Percentiles rank a stretch among this genome's conserved stretches.
phyloP scores from a whole-genome alignment of 1,140 invertebrate genomes.

The Hirudo medicinalis region DNA sequence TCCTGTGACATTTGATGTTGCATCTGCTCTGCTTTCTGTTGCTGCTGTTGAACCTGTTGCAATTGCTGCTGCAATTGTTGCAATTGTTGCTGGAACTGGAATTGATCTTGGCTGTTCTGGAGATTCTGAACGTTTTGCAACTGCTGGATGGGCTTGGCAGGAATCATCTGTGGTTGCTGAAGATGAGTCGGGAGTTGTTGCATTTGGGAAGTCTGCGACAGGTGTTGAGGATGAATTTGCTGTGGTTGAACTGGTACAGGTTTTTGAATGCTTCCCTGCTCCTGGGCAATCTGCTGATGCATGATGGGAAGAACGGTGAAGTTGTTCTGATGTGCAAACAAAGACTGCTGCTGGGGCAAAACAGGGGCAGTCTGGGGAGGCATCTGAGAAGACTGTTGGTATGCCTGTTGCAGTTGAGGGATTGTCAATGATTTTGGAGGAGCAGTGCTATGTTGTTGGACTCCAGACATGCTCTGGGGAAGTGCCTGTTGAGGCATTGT shows the following conservation, averaged over 20 bases:
- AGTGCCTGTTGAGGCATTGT: not conserved
- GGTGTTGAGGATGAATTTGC: not conserved
- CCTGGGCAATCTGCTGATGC: not conserved
- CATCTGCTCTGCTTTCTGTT: not conserved
- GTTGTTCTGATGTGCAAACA: not conserved
- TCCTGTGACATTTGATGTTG: not conserved
- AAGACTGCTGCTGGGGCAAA: not conserved
- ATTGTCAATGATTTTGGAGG: not conserved
- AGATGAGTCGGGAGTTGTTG: not conserved
- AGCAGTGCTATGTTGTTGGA: not conserved
- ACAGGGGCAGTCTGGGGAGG: not conserved
- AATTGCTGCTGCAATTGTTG: not conserved
- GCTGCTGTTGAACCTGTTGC: slow-evolving; percentile 5
- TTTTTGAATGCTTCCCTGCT: slow-evolving; percentile 7
- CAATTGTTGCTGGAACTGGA: not conserved
- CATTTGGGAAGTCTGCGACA: not conserved
- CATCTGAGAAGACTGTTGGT: not conserved
- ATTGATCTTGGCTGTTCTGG: not conserved
- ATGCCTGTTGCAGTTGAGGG: not conserved
- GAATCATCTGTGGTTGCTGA: not conserved
- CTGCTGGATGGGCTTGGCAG: not conserved
- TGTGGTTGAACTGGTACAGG: not conserved
- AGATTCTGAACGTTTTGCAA: not conserved
- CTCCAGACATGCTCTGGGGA: no score
- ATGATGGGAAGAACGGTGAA: slow-evolving; percentile 2